Conservation (phyloP, 2,797 vertebrate species). For the Fistularia tabacaria region DNA sequence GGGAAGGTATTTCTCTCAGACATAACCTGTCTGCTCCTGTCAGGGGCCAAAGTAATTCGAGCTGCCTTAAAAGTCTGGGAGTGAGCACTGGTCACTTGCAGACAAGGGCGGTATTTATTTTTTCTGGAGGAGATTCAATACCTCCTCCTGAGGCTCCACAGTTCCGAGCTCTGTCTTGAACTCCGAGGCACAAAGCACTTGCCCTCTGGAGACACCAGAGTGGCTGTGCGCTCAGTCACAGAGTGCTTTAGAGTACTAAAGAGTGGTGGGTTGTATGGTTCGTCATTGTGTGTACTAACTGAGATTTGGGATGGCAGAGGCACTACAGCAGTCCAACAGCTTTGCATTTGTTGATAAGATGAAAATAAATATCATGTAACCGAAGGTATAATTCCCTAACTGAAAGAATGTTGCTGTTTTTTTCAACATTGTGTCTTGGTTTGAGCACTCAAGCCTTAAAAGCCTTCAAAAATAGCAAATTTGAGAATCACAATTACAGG, state of each 20-base stretch:
- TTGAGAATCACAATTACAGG: too few species aligned
- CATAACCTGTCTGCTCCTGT: conserved; percentile 78
- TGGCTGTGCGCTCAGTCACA: conserved; percentile 41
- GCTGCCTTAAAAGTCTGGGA: conserved; percentile 73
- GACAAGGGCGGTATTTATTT: conserved; percentile 81
- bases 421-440: too few species aligned
- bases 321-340: conserved; percentile 33
- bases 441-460: too few species aligned
- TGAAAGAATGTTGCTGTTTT: too few species aligned
- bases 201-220: conserved; percentile 45
- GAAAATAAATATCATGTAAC: conserved; percentile 17
- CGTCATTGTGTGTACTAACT: conserved; percentile 52
- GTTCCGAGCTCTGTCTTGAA: conserved; percentile 39
- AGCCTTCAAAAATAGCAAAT: too few species aligned
- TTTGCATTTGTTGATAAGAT: conserved; percentile 37
- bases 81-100: conserved; percentile 73
- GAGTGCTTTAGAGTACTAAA: conserved; percentile 23
- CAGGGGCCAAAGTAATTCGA: conserved; percentile 75
- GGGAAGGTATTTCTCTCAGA: conserved; percentile 77
- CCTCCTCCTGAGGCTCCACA: conserved; percentile 49
- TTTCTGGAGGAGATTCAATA: conserved; percentile 72
- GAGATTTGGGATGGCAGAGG: conserved; percentile 33
- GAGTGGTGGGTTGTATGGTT: conserved; percentile 46
- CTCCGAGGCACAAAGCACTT: conserved; percentile 44
- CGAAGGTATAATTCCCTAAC: conserved; percentile 1